Conservation (phyloP, 1,140 invertebrate species). For the Pemphigus obesinymphae region DNA sequence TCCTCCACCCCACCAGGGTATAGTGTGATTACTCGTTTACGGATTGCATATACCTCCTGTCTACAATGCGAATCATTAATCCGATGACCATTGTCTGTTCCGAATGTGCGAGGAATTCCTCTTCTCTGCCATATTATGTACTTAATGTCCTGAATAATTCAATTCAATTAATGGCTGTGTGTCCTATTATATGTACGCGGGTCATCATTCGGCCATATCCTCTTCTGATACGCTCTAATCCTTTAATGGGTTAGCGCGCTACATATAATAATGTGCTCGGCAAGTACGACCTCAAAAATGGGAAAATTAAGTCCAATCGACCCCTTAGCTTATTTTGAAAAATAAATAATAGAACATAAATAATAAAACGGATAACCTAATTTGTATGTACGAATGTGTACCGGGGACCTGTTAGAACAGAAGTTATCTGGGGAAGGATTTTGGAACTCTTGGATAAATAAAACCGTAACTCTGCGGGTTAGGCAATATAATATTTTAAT, state of each 20-base stretch:
- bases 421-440: no score
- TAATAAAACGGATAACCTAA: no score
- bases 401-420: no score
- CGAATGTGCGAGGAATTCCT: background rate
- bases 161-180: conserved; percentile 18
- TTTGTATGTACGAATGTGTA: no score
- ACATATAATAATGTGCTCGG: background rate
- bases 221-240: background rate
- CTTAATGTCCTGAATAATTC: conserved; percentile 38
- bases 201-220: background rate
- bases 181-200: background rate
- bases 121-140: background rate
- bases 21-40: background rate
- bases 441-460: no score
- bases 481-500: no score
- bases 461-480: no score
- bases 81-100: conserved; percentile 17
- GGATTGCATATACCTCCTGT: background rate
- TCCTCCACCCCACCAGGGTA: background rate
- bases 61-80: background rate
- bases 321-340: no score
- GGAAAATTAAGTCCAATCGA: no score
- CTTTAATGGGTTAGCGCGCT: background rate
- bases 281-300: no score
- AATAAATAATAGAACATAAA: no score